A percentile compares a stretch with the other conserved stretches of the same genome.
These are phyloP conservation scores for Turritopsis rubra DNA, from an alignment of 30 jellyfish, hydroid and myxozoan genomes.

Conservation along the genomic window DNA sequence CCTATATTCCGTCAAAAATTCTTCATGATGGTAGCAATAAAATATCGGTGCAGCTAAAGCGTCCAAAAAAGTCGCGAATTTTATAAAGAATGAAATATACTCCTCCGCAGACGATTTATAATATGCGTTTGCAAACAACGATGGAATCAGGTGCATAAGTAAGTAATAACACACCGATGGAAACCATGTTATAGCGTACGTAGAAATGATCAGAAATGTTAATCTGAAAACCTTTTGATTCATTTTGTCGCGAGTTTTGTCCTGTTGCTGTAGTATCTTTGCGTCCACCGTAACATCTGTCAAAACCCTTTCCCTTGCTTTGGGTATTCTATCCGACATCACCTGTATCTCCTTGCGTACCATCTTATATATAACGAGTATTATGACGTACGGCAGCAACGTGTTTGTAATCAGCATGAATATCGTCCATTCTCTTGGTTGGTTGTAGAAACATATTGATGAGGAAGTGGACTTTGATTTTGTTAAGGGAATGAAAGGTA, in stretches of 20 bases:
- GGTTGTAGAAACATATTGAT: slow-evolving; percentile 2
- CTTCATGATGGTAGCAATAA: slow-evolving; percentile 18
- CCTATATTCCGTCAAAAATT: background rate
- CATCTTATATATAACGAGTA: background rate
- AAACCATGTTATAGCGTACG: slow-evolving; percentile 24
- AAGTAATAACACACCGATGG: slow-evolving; percentile 9
- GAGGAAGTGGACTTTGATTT: background rate
- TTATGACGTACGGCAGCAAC: slow-evolving; percentile 1
- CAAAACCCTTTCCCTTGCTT: background rate
- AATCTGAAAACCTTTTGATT: background rate
- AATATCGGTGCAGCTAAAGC: slow-evolving; percentile 15
- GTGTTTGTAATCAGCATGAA: slow-evolving; percentile 17
- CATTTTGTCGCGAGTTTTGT: background rate
- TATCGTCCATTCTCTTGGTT: slow-evolving; percentile 18
- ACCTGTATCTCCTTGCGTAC: background rate
- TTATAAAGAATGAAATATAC: slow-evolving; percentile 1
- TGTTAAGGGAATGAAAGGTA: background rate
- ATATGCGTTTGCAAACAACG: background rate
- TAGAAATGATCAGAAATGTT: slow-evolving; percentile 6
- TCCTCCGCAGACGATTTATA: background rate
- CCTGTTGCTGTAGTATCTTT: background rate
- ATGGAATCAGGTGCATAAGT: slow-evolving; percentile 2
- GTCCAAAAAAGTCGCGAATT: slow-evolving; percentile 8
- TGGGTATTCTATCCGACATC: background rate
- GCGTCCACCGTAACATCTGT: background rate